A percentile compares a stretch with the other conserved stretches of the same genome.
Evolutionary conservation across 2,113 vertebrate species (phyloP).

Genomic region (Origma solitaria): DNA sequence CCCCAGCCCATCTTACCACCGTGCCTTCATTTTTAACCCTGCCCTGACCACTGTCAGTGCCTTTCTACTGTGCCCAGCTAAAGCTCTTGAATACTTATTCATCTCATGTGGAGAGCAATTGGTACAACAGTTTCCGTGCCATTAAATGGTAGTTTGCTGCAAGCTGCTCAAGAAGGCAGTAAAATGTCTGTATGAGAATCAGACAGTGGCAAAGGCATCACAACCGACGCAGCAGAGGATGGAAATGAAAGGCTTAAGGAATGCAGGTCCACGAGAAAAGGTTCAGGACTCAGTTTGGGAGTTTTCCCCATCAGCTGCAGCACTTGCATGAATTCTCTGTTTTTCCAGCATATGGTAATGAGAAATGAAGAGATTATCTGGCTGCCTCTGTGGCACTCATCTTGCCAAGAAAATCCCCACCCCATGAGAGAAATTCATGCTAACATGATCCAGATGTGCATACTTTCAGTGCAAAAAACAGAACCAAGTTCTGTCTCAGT

Average conservation of each 20-base stretch:
- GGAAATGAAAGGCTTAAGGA: neutral
- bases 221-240: neutral
- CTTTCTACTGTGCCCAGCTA: neutral
- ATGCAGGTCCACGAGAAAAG: neutral
- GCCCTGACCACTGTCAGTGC: neutral
- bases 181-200: fast-evolving
- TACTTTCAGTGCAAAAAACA: neutral
- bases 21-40: neutral
- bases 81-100: neutral
- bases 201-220: neutral
- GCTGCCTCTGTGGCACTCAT: slow-evolving; percentile 4
- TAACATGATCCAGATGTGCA: slow-evolving; percentile 20
- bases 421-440: neutral
- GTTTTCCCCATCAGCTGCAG: neutral
- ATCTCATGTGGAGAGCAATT: neutral
- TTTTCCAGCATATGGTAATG: slow-evolving; percentile 52
- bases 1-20: neutral
- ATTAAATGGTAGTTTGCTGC: neutral
- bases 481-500: neutral
- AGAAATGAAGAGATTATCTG: slow-evolving; percentile 44
- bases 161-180: neutral
- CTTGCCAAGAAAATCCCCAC: slow-evolving; percentile 49
- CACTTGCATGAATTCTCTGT: neutral
- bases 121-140: neutral
- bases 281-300: neutral